These are phyloP conservation scores for Tilapia sparmanii DNA, from an alignment of 2,113 vertebrate genomes.

Conservation along the genomic window DNA sequence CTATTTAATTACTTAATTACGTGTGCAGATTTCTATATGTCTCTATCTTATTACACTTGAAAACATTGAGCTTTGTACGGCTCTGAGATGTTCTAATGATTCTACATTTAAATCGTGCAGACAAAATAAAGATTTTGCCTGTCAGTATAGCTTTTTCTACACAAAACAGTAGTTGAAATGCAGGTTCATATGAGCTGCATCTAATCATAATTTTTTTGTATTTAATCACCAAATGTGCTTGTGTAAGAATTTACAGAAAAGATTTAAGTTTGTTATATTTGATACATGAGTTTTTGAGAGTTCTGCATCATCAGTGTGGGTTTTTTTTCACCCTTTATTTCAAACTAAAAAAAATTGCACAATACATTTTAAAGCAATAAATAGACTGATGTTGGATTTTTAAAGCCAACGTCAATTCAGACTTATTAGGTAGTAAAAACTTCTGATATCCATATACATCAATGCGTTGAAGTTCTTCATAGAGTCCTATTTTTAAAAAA, in stretches of 20 bases:
- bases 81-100: background rate
- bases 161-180: background rate
- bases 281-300: background rate
- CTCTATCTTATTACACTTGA: background rate
- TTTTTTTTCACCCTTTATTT: background rate
- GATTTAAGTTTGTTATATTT: background rate
- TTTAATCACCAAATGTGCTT: background rate
- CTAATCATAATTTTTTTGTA: background rate
- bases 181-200: background rate
- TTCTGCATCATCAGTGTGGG: background rate
- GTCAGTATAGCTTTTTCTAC: background rate
- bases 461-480: background rate
- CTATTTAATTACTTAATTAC: background rate
- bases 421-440: background rate
- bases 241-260: background rate
- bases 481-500: background rate
- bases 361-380: background rate
- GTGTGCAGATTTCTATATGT: background rate
- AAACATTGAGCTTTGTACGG: background rate
- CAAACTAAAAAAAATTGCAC: background rate
- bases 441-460: background rate
- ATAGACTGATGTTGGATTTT: background rate
- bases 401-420: background rate
- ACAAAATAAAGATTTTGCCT: background rate
- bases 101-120: rapidly evolving